Evolutionary conservation across 2,888 invertebrate genomes (phyloP).

Genomic region (Yponomeuta plumbellus): DNA sequence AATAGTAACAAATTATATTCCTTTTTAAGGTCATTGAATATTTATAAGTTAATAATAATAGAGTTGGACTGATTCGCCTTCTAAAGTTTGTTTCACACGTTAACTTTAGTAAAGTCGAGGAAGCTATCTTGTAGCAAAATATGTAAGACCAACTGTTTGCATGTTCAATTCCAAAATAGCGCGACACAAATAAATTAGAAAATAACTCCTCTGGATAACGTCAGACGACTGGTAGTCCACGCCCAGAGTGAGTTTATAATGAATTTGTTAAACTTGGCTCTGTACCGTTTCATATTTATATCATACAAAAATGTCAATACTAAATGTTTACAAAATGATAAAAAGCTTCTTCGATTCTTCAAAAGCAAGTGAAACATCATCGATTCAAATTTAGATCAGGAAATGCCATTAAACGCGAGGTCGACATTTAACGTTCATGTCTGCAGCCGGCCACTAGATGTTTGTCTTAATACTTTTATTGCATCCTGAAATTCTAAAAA

Average conservation of each 20-base stretch:
- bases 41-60: no score
- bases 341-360: background rate
- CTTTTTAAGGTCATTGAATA: no score
- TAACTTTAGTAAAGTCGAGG: no score
- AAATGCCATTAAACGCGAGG: conserved; percentile 45
- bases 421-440: conserved; percentile 33
- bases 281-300: no score
- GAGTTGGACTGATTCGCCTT: no score
- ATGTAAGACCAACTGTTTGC: conserved; percentile 59
- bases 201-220: conserved; percentile 71
- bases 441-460: conserved; percentile 25
- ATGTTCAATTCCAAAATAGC: conserved; percentile 70
- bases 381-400: conserved; percentile 33
- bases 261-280: no score
- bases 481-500: background rate
- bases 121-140: background rate
- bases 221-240: conserved; percentile 47
- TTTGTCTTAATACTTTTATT: conserved; percentile 24
- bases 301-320: no score
- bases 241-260: background rate
- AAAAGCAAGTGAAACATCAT: conserved; percentile 30
- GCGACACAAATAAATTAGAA: conserved; percentile 75
- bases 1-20: no score
- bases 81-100: background rate
- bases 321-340: no score